Base-by-base conservation (phyloP, 92 coral and sea anemone genomes). In the Phenganax marumi region DNA sequence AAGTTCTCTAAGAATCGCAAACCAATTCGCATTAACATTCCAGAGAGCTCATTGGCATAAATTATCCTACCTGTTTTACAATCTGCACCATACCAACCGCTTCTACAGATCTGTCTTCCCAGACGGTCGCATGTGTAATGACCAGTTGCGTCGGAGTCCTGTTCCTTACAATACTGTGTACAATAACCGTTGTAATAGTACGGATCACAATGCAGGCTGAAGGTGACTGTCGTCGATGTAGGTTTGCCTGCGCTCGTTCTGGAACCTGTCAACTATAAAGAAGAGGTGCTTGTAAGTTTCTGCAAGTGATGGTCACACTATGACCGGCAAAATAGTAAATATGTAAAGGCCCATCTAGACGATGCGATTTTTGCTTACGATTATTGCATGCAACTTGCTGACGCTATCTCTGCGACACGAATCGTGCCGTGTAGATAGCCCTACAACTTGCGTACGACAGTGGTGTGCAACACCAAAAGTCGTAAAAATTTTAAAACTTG, bases 131-230 rank as follows among this genome's bases (percentile, higher is more conserved):
- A 94, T 43, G 91, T 89, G 75, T 94, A 94, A 82, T 94, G 98
- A 5, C 98, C 98, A 13, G 66, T 69, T 2, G 52, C 11, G 63
- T 84, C 85, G 75, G 88, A 91, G 71, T 94, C 90, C 22, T 84
- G 93, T 17, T 90, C 87, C 43, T 87, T 81, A 80, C 98, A 94
- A 80, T 87, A 89, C 14, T 89, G 89, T 51, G 88, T 75, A 65
- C 98, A 94, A 66, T 92, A 92, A 23, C 90, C 71, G 1, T 92
- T 88, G 86, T 94, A 94, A 71, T 92, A 92, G 60, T 94, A 50
- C 8, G 90, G 80, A 56, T 80, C 91, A 58, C 98, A 94, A 75
- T 92, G 90, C 18, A 89, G 88, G 50, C 92, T 91, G 10, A 94
- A 88, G 26, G 80, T 22, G 53, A 94, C 70, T 86, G 92, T 85